Conservation (phyloP, 2,888 invertebrate genomes). For the Tenodera sinensis region DNA sequence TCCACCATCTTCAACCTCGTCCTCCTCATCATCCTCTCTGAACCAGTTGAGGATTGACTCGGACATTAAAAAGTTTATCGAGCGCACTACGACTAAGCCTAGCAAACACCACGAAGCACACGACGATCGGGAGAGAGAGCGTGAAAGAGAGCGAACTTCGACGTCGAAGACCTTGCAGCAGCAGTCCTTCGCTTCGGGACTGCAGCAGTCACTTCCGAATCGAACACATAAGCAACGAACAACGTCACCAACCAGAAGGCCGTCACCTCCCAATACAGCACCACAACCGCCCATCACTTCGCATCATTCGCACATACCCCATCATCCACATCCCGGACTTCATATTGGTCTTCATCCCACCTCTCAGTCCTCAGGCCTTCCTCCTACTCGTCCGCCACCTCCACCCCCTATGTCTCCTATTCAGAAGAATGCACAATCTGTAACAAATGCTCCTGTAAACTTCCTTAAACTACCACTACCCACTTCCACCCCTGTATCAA, state of each 20-base stretch:
- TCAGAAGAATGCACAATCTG: conserved; percentile 41
- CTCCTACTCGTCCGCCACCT: conserved; percentile 48
- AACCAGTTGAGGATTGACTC: conserved; percentile 45
- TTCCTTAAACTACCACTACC: conserved; percentile 48
- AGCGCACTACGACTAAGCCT: conserved; percentile 42
- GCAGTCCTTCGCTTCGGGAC: not conserved
- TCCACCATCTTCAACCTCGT: conserved; percentile 36
- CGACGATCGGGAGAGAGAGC: conserved; percentile 20
- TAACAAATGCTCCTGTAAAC: conserved; percentile 39
- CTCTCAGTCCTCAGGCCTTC: conserved; percentile 42
- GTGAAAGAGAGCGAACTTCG: conserved; percentile 9
- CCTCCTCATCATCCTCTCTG: conserved; percentile 42
- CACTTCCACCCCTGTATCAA: conserved; percentile 24
- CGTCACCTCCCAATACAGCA: conserved; percentile 49
- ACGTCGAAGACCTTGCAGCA: conserved; percentile 13
- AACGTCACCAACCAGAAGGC: conserved; percentile 61
- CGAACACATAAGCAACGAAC: conserved; percentile 41
- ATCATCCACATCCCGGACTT: conserved; percentile 32
- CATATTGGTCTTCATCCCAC: conserved; percentile 44
- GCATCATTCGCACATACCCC: conserved; percentile 40
- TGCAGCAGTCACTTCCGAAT: conserved; percentile 48
- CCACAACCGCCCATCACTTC: conserved; percentile 31
- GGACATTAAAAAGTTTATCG: conserved; percentile 56
- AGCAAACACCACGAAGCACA: conserved; percentile 1
- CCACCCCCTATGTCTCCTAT: conserved; percentile 46